Evolutionary conservation across 2,113 vertebrate genomes (phyloP).

Genomic region (Edolisoma coerulescens): DNA sequence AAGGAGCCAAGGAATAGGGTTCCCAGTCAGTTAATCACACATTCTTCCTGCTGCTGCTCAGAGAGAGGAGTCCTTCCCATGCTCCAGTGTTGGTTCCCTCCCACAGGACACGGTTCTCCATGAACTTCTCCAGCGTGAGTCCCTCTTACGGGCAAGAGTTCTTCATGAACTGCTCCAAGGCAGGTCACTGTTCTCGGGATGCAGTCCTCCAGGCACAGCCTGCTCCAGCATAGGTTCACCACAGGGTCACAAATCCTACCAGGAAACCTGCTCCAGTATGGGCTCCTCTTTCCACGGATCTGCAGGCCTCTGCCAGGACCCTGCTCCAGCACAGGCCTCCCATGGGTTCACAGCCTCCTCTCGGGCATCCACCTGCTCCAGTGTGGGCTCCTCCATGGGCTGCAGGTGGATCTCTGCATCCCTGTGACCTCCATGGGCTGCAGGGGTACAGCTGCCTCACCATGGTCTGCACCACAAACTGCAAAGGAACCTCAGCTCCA

Average conservation of each 20-base stretch:
- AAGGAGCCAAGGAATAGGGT: background rate
- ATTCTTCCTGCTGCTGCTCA: background rate
- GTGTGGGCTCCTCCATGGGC: accelerated
- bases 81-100: background rate
- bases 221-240: background rate
- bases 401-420: background rate
- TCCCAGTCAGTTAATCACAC: background rate
- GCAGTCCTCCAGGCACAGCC: background rate
- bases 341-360: background rate
- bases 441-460: background rate
- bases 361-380: background rate
- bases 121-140: background rate
- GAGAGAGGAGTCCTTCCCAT: background rate
- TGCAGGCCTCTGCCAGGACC: background rate
- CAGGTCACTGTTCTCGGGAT: background rate
- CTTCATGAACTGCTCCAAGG: background rate
- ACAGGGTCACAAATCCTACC: background rate
- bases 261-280: background rate
- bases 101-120: background rate
- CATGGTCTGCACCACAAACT: background rate
- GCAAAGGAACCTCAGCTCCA: background rate
- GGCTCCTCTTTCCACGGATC: background rate
- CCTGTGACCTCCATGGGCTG: background rate
- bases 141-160: background rate
- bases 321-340: background rate